Conservation (phyloP, 2,113 vertebrate species). For the Chionis minor region DNA sequence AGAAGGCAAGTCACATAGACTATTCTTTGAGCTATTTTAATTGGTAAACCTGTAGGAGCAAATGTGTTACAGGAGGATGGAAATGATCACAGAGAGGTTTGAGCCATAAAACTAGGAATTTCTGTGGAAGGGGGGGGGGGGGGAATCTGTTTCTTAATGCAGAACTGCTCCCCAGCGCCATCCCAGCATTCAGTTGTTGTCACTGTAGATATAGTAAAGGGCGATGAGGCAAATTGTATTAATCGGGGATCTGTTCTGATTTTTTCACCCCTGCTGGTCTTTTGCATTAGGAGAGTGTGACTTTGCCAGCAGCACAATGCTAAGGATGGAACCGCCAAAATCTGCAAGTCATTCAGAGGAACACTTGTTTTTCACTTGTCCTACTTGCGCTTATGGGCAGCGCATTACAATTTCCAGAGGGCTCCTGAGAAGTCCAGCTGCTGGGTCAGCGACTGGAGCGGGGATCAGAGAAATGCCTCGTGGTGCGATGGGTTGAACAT, state of each 20-base stretch:
- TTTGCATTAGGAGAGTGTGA: neutral
- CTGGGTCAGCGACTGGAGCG: neutral
- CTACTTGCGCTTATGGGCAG: accelerated
- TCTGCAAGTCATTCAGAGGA: neutral
- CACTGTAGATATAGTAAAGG: neutral
- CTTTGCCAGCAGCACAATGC: neutral
- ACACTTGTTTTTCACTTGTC: neutral
- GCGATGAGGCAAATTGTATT: neutral
- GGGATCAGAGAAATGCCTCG: neutral
- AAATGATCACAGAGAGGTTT: neutral
- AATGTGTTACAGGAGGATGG: neutral
- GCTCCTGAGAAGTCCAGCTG: neutral
- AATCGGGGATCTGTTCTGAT: neutral
- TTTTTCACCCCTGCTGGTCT: neutral
- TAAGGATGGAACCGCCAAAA: neutral
- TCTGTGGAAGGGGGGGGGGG: neutral
- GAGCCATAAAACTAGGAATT: neutral
- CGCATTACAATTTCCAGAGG: neutral
- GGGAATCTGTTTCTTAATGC: neutral
- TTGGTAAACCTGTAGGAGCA: neutral
- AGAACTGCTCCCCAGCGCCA: neutral
- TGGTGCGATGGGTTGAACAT: neutral
- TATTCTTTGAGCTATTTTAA: neutral
- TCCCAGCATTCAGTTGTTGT: neutral
- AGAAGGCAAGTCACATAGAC: neutral